These are phyloP conservation scores for Venustaconcha ellipsiformis DNA, from an alignment of 1,140 invertebrate genomes.

Conservation along the genomic window DNA sequence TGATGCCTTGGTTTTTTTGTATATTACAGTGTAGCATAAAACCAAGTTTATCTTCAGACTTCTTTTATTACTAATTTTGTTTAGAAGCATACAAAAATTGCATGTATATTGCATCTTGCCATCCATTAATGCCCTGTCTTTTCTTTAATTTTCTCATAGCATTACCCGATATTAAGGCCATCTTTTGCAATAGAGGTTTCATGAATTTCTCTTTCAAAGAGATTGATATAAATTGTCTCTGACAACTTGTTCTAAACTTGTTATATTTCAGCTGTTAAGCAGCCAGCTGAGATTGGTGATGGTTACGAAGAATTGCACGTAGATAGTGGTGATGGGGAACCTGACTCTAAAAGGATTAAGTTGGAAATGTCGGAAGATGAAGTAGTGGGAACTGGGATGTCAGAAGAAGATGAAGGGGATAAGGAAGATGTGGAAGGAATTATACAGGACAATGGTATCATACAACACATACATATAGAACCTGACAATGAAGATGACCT, in stretches of 20 bases:
- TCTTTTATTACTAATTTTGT: too few relatives aligned
- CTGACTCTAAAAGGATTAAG: conserved; percentile 25
- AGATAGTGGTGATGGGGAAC: conserved; percentile 24
- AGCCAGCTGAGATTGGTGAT: conserved; percentile 33
- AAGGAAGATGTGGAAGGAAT: conserved; percentile 41
- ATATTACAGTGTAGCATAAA: too few relatives aligned
- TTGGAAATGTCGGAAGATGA: conserved; percentile 30
- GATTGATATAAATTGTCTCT: neutral
- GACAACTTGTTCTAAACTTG: neutral
- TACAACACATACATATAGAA: neutral
- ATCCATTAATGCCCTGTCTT: too few relatives aligned
- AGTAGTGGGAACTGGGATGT: conserved; percentile 35
- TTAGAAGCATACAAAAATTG: too few relatives aligned
- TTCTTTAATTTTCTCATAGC: too few relatives aligned
- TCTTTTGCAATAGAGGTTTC: neutral
- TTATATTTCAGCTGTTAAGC: conserved; percentile 42
- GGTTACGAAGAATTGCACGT: conserved; percentile 31
- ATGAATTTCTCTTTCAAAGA: neutral
- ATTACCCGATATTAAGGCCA: neutral
- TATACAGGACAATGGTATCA: conserved; percentile 17
- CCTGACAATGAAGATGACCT: too few relatives aligned
- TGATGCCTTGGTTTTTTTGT: too few relatives aligned
- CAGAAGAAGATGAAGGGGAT: conserved; percentile 37
- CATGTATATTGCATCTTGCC: too few relatives aligned
- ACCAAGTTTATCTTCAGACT: too few relatives aligned